A percentile compares a stretch with the other conserved stretches of the same genome.
These are phyloP conservation scores for Caretta caretta DNA, from an alignment of 2,113 vertebrate species.

Conservation along the genomic window DNA sequence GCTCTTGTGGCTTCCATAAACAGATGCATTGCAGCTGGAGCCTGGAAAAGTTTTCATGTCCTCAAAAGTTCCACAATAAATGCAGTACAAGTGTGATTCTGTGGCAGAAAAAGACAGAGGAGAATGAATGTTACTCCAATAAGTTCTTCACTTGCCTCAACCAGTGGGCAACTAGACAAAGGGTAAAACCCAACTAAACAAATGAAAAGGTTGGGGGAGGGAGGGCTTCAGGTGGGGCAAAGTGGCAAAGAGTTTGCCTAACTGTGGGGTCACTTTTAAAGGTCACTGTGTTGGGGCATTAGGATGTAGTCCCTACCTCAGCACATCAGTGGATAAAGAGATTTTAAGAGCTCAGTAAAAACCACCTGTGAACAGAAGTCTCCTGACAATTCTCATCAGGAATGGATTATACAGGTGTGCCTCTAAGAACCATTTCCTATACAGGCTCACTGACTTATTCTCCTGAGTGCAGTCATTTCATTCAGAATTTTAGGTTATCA, in stretches of 20 bases:
- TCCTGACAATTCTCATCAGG: neutral
- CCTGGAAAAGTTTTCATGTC: conserved; percentile 41
- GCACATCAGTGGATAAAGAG: neutral
- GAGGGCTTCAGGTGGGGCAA: neutral
- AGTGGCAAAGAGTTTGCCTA: accelerated
- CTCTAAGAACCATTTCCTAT: neutral
- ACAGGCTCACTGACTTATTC: neutral
- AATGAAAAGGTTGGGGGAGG: neutral
- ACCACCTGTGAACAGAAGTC: neutral
- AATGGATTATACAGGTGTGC: neutral
- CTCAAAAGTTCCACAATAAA: conserved; percentile 1
- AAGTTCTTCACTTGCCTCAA: neutral
- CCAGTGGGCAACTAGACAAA: neutral
- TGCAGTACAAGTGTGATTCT: conserved; percentile 38
- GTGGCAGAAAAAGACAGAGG: neutral
- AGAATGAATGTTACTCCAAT: neutral
- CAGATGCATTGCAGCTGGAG: conserved; percentile 24
- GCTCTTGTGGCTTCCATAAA: conserved; percentile 39
- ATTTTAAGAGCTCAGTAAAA: neutral
- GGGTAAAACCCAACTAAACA: neutral
- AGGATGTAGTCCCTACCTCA: neutral
- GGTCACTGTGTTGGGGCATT: neutral
- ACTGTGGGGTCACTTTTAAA: neutral
- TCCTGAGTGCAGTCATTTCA: neutral
- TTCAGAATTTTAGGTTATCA: neutral